phyloP scores from a whole-genome alignment of 2,113 vertebrate genomes.

The Caranx ignobilis region DNA sequence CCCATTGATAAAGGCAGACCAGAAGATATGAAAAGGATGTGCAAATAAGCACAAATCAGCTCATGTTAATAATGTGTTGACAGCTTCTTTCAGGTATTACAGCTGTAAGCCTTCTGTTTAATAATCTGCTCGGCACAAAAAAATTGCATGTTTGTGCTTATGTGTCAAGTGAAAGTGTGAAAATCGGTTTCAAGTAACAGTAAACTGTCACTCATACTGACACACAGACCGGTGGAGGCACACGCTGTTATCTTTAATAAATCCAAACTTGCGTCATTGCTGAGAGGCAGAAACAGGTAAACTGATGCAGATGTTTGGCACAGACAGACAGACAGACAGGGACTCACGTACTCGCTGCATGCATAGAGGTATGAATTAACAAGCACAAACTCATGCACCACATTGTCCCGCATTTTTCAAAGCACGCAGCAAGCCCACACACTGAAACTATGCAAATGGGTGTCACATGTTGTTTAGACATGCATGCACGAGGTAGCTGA shows the following conservation, averaged over 20 bases:
- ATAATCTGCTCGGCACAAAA: neutral
- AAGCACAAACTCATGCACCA: conserved; percentile 14
- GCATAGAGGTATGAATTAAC: conserved; percentile 1
- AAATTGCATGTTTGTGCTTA: neutral
- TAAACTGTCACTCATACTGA: neutral
- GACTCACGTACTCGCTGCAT: conserved; percentile 4
- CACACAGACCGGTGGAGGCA: neutral
- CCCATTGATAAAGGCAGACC: no score
- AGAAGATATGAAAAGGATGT: no score
- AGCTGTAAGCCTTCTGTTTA: neutral
- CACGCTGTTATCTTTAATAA: neutral
- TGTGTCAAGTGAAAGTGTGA: neutral
- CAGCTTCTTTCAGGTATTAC: no score
- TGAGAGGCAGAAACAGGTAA: conserved; percentile 20
- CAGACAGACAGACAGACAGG: neutral
- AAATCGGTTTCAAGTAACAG: neutral
- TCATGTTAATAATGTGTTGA: no score
- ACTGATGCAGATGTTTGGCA: conserved; percentile 40
- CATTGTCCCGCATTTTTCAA: neutral
- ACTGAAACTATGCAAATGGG: conserved; percentile 23
- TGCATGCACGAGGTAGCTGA: neutral
- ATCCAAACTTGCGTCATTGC: neutral
- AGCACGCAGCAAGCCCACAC: conserved; percentile 10
- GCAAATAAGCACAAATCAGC: no score
- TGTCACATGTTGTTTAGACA: conserved; percentile 38